Evolutionary conservation across 1,140 invertebrate species (phyloP).

Genomic region (Bombus waltoni): DNA sequence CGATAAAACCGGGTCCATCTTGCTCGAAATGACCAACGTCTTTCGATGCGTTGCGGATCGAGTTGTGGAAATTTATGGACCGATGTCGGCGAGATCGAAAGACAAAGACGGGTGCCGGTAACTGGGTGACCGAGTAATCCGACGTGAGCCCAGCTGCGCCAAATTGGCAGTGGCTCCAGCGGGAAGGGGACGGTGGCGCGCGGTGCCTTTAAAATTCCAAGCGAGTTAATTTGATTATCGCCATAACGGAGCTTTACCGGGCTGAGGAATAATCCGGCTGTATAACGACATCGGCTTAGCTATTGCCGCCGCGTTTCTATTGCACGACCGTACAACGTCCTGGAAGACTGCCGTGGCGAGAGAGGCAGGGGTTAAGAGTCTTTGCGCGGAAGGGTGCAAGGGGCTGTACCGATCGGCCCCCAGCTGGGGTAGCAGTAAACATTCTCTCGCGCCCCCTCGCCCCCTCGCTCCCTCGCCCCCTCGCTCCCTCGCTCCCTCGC

Average conservation of each 20-base stretch:
- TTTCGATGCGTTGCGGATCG: background rate
- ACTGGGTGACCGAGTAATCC: constrained; percentile 52
- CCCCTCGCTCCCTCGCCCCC: too few species aligned
- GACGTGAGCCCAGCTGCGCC: constrained; percentile 28
- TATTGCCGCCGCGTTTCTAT: constrained; percentile 63
- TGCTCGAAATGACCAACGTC: background rate
- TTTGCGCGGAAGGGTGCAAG: constrained; percentile 35
- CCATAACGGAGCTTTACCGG: constrained; percentile 48
- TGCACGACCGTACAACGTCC: constrained; percentile 54
- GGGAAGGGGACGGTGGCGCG: background rate
- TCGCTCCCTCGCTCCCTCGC: background rate
- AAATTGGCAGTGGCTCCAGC: constrained; percentile 43
- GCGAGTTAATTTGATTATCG: constrained; percentile 74
- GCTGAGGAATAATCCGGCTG: constrained; percentile 75
- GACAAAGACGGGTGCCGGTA: constrained; percentile 3
- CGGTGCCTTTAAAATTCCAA: constrained; percentile 62
- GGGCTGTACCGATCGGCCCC: constrained; percentile 77
- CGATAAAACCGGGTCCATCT: background rate
- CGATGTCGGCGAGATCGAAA: background rate
- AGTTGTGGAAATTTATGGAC: background rate
- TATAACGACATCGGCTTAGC: constrained; percentile 72
- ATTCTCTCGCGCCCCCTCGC: constrained; percentile 66
- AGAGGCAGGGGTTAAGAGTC: constrained; percentile 25
- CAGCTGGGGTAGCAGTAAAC: constrained; percentile 80
- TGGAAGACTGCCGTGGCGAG: background rate